Evolutionary conservation across 1,140 invertebrate species (phyloP), one percentile per base, ranked within the genome.

Genomic region (Batillaria attramentaria): DNA sequence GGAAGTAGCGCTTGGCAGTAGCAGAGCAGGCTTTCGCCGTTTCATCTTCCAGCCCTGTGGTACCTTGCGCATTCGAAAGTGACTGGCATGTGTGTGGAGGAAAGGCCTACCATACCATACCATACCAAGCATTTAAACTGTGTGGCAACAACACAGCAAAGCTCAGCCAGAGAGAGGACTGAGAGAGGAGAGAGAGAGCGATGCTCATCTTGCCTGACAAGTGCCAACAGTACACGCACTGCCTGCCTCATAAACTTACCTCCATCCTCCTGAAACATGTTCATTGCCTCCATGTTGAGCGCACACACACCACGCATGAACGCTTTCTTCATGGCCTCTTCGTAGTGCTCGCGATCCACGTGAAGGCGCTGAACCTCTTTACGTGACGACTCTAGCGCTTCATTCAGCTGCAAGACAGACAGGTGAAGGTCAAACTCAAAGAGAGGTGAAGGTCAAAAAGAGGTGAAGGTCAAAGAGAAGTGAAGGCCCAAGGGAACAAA

Each of bases 271-370:
- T 90, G 87, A 46, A 91, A 91, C 79, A 90, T 88, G n/a, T 84
- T 86, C 90, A 91, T 91, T 10, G 90, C 88, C 78, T 91, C 90
- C 69, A 91, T 80, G 79, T 91, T 91, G n/a, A 91, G 84, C 2
- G 89, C 90, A 86, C 90, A 91, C 16, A 91, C 90, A 2, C 89
- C 90, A 43, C 90, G 77, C 90, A 91, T 91, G 79, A 91, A 91
- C 18, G 90, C 89, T 69, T 91, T 91, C 80, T 89, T 90, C 88
- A 91, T 90, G 28, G 85, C 84, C 72, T 90, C 88, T 74, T 89
- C 88, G 65, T 89, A 90, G 1, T 81, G 54, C 37, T 91, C 89
- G 42, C 87, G 76, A 70, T 91, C 88, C 20, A 62, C 39, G 37
- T 89, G 86, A 72, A 90, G 81, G 39, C 39, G 70, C 24, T 50